A percentile compares a stretch with the other conserved stretches of the same genome.
Conservation (phyloP, 2,113 vertebrate species). For the Apeltes quadracus region DNA sequence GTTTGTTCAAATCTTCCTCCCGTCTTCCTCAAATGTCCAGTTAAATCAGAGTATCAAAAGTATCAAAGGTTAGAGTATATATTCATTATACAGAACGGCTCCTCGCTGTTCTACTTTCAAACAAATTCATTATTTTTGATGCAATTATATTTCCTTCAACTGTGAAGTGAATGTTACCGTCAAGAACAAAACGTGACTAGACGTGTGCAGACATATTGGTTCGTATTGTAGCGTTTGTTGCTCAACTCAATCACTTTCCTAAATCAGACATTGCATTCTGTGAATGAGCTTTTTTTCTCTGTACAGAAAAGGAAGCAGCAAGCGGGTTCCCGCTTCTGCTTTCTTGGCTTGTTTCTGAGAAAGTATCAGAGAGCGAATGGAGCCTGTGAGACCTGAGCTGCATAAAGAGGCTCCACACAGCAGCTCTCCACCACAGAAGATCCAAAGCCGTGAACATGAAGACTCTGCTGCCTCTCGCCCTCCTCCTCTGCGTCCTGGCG, state of each 20-base stretch:
- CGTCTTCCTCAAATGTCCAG: too few species aligned
- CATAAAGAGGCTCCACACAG: neutral
- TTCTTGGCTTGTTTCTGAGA: neutral
- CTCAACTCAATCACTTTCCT: too few species aligned
- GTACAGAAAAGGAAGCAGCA: neutral
- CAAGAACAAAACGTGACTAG: too few species aligned
- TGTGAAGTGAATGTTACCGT: too few species aligned
- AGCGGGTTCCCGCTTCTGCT: fast-evolving
- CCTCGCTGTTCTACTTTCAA: too few species aligned
- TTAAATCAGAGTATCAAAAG: too few species aligned
- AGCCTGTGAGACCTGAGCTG: neutral
- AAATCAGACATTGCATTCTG: neutral
- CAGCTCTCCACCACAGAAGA: conserved; percentile 9
- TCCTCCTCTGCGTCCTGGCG: conserved; percentile 29
- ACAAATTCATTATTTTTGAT: too few species aligned
- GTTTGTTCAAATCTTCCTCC: too few species aligned
- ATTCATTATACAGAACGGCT: too few species aligned
- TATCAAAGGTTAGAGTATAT: too few species aligned
- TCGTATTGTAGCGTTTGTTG: neutral
- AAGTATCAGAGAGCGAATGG: fast-evolving
- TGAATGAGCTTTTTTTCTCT: neutral
- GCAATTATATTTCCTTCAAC: too few species aligned
- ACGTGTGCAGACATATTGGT: too few species aligned
- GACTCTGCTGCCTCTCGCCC: neutral
- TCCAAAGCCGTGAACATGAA: conserved; percentile 40